Percentiles rank a stretch among this genome's conserved stretches.
phyloP scores from a whole-genome alignment of 2,113 vertebrate genomes.

The Emydura subglobosa region DNA sequence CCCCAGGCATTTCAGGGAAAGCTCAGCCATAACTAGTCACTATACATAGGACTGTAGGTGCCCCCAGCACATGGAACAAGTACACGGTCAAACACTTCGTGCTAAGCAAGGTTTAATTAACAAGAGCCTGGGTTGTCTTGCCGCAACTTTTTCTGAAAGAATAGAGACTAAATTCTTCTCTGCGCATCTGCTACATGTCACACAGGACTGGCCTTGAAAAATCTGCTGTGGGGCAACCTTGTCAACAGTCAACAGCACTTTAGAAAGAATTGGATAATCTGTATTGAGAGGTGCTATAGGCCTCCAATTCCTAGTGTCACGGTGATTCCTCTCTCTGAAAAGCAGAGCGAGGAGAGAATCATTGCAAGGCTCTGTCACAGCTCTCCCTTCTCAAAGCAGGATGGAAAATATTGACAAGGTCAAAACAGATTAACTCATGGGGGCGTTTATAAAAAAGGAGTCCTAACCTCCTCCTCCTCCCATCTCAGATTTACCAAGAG shows the following conservation, averaged over 20 bases:
- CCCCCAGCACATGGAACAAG: background rate
- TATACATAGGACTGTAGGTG: too few relatives aligned
- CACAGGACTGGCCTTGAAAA: background rate
- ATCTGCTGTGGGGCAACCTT: background rate
- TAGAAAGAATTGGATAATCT: background rate
- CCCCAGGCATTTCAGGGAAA: background rate
- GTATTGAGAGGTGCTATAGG: background rate
- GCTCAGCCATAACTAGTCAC: background rate
- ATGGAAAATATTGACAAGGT: background rate
- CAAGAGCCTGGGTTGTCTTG: background rate
- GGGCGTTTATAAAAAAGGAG: background rate
- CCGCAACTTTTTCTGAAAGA: background rate
- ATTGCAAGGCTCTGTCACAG: background rate
- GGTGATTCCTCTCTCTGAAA: background rate
- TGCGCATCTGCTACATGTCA: background rate
- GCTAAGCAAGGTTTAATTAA: background rate
- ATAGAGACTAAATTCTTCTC: background rate
- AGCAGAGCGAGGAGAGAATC: background rate
- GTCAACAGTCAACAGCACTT: background rate
- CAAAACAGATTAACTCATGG: background rate
- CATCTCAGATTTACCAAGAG: background rate
- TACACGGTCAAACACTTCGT: background rate
- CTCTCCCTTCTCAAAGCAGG: background rate
- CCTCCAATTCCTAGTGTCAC: background rate
- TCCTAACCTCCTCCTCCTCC: background rate